A percentile compares a stretch with the other conserved stretches of the same genome.
phyloP scores from a whole-genome alignment of 2,113 vertebrate genomes.

The Sceloporus undulatus region DNA sequence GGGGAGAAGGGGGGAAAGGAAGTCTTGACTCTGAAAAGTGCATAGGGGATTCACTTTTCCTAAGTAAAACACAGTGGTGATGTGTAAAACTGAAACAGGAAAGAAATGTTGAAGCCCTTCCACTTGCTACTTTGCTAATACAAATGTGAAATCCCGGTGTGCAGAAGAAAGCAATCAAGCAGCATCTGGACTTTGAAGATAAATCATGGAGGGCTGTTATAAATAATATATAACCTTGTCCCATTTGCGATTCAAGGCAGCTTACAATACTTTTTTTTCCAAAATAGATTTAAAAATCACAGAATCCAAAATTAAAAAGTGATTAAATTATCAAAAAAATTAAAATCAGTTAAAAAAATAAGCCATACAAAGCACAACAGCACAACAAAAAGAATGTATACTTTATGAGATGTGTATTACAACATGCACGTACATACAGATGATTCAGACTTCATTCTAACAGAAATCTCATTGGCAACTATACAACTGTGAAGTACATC shows the following conservation, averaged over 20 bases:
- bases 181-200: neutral
- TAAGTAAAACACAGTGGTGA: fast-evolving
- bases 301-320: too few species aligned
- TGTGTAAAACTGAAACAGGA: neutral
- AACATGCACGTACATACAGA: neutral
- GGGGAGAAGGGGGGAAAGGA: neutral
- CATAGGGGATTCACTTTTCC: neutral
- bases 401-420: neutral
- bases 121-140: neutral
- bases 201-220: neutral
- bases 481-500: neutral
- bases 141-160: neutral
- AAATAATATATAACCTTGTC: too few species aligned
- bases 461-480: neutral
- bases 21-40: neutral
- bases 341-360: too few species aligned
- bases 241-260: too few species aligned
- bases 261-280: too few species aligned
- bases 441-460: neutral
- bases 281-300: too few species aligned
- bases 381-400: neutral
- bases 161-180: neutral
- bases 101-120: neutral
- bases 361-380: too few species aligned
- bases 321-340: too few species aligned